A percentile compares a stretch with the other conserved stretches of the same genome.
Conservation (phyloP, 2,888 invertebrate species). For the Teinopalpus imperialis region DNA sequence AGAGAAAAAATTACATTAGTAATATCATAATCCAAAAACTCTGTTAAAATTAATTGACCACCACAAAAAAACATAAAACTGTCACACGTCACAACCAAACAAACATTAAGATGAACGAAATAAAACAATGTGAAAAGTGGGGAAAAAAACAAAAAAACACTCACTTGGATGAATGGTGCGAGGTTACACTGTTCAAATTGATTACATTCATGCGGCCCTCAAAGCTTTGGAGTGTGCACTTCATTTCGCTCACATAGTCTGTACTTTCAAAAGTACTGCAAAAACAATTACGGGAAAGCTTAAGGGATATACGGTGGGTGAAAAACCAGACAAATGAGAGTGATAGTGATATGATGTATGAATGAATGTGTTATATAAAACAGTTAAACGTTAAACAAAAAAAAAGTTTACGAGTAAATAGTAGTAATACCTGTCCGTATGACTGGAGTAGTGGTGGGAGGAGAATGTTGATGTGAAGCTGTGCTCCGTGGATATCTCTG, state of each 20-base stretch:
- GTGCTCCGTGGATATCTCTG: slow-evolving; percentile 71
- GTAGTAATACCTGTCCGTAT: slow-evolving; percentile 71
- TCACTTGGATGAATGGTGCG: slow-evolving; percentile 74
- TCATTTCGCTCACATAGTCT: slow-evolving; percentile 74
- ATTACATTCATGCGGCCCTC: slow-evolving; percentile 76
- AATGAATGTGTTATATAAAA: not conserved
- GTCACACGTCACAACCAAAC: no score
- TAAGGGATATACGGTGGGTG: slow-evolving; percentile 43
- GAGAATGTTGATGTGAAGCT: slow-evolving; percentile 71
- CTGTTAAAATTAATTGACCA: not conserved
- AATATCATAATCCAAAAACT: no score
- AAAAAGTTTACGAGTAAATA: no score
- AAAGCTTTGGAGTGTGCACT: slow-evolving; percentile 74
- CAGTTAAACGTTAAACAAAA: no score
- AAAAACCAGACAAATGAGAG: slow-evolving; percentile 25
- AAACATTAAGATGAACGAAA: slow-evolving; percentile 12
- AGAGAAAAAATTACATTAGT: no score
- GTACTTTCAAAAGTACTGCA: slow-evolving; percentile 81
- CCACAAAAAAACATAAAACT: slow-evolving; percentile 8
- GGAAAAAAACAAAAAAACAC: slow-evolving; percentile 49
- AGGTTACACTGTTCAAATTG: slow-evolving; percentile 70
- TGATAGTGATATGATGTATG: slow-evolving; percentile 12
- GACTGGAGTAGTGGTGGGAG: slow-evolving; percentile 72
- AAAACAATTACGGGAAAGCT: slow-evolving; percentile 71
- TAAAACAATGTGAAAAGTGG: slow-evolving; percentile 20